Percentiles rank a stretch among this genome's conserved stretches.
Evolutionary conservation across 1,140 invertebrate species (phyloP).

Genomic region (Philaenus spumarius): DNA sequence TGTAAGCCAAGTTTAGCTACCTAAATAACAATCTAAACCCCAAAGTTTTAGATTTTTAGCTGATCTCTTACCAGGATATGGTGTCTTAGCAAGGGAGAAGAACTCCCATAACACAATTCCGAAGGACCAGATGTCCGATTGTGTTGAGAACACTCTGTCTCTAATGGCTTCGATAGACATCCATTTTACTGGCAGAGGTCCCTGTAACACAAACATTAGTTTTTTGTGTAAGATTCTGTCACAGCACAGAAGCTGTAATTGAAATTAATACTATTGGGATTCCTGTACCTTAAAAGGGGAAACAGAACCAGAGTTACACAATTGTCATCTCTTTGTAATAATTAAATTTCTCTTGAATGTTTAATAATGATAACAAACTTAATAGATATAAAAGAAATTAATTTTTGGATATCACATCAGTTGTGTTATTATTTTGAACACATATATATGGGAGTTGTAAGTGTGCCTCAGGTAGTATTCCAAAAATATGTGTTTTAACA

Average conservation of each 20-base stretch:
- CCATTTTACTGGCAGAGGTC: constrained; percentile 75
- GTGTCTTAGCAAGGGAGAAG: constrained; percentile 80
- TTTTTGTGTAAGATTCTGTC: constrained; percentile 38
- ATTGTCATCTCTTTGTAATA: neutral
- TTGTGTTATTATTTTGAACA: no score
- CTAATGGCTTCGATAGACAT: constrained; percentile 74
- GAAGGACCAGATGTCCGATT: constrained; percentile 91
- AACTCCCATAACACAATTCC: constrained; percentile 93
- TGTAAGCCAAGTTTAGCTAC: no score
- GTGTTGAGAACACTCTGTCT: constrained; percentile 73
- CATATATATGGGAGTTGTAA: no score
- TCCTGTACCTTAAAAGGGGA: neutral
- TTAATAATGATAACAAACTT: neutral
- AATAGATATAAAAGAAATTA: neutral
- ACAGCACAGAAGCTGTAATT: constrained; percentile 42
- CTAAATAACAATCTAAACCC: no score
- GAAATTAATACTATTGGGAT: neutral
- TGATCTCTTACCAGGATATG: constrained; percentile 80
- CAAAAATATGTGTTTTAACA: no score
- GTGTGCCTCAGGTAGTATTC: no score
- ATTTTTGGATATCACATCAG: no score
- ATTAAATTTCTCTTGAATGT: neutral
- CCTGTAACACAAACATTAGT: constrained; percentile 40
- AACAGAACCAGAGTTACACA: neutral
- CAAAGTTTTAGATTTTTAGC: no score